Evolutionary conservation across 2,113 vertebrate genomes (phyloP).

Genomic region (Tichodroma muraria): DNA sequence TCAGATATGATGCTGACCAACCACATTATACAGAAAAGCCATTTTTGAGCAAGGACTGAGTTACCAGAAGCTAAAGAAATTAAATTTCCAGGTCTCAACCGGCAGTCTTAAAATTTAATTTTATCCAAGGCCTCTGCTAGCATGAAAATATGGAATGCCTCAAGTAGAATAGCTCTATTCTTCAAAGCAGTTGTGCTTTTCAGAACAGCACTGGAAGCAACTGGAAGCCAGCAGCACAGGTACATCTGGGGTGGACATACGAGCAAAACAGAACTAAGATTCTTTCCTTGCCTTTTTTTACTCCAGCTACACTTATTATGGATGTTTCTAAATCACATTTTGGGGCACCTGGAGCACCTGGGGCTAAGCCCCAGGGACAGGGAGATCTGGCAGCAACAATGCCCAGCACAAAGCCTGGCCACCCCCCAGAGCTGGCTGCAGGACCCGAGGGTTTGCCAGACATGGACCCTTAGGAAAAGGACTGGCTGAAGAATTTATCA

Average conservation of each 20-base stretch:
- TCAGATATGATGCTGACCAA: background rate
- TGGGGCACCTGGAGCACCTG: background rate
- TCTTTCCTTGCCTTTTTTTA: background rate
- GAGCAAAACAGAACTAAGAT: background rate
- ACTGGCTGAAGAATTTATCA: background rate
- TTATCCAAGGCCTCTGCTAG: background rate
- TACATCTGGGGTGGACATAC: background rate
- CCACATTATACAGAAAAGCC: background rate
- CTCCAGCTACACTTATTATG: background rate
- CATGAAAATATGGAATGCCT: background rate
- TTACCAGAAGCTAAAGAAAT: slow-evolving; percentile 6
- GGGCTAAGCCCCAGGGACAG: background rate
- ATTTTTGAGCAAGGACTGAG: background rate
- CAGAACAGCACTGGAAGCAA: background rate
- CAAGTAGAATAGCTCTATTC: background rate
- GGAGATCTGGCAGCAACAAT: background rate
- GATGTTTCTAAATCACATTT: background rate
- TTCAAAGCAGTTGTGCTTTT: background rate
- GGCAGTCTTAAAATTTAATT: background rate
- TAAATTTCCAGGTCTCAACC: background rate
- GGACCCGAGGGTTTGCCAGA: background rate
- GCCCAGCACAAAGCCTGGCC: background rate
- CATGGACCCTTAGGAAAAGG: background rate
- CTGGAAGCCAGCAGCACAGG: background rate
- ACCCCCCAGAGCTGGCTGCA: background rate